Percentiles rank a stretch among this genome's conserved stretches.
These are phyloP conservation scores for Scaptomyza flava DNA, from an alignment of 2,888 invertebrate species.

Conservation along the genomic window DNA sequence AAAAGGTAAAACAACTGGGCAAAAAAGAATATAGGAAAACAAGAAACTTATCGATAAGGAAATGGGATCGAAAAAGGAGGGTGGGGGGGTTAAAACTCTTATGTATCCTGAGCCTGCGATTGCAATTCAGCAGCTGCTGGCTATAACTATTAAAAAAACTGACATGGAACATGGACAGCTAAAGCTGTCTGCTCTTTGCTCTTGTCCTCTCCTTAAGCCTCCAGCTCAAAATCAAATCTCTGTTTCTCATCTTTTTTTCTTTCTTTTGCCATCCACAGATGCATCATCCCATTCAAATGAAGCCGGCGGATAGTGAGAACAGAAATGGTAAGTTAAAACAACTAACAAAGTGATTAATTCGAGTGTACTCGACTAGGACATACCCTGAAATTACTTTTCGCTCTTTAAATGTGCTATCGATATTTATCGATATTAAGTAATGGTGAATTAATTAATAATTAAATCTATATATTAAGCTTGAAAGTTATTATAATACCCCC, in stretches of 20 bases:
- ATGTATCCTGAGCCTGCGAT: conserved; percentile 36
- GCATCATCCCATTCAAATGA: conserved; percentile 99
- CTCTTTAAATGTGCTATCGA: too few relatives aligned
- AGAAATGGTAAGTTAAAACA: conserved; percentile 94
- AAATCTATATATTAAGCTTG: too few relatives aligned
- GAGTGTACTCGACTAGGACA: neutral
- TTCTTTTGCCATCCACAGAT: conserved; percentile 89
- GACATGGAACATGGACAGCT: conserved; percentile 15
- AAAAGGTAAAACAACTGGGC: conserved; percentile 3
- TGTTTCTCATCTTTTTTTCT: neutral
- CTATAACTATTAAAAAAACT: conserved; percentile 41
- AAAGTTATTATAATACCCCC: neutral
- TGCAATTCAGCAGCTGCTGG: conserved; percentile 46
- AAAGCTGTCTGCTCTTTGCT: conserved; percentile 35
- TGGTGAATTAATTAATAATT: too few relatives aligned
- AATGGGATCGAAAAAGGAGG: neutral
- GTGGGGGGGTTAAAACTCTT: neutral
- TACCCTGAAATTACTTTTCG: neutral
- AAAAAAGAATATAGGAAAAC: conserved; percentile 7
- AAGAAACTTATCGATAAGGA: conserved; percentile 7
- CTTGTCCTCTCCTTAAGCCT: neutral
- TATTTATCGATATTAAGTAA: neutral
- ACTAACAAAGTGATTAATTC: neutral
- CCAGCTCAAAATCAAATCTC: neutral
- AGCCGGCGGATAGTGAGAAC: conserved; percentile 99